These are phyloP conservation scores for Tupiocoris notatus DNA, from an alignment of 2,888 invertebrate genomes.

Conservation along the genomic window DNA sequence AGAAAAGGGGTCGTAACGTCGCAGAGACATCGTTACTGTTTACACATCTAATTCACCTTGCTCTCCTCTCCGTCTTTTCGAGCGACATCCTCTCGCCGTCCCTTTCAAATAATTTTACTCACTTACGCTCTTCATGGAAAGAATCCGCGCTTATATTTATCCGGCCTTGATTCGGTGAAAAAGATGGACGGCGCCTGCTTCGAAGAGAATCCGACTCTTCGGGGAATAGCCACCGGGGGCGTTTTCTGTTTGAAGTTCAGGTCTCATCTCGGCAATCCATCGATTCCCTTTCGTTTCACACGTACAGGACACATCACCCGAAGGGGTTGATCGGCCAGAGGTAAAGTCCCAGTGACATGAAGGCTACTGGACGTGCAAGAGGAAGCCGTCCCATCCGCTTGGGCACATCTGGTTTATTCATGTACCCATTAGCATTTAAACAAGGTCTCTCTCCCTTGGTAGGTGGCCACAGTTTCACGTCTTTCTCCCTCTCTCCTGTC, in stretches of 20 bases:
- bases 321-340: background rate
- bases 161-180: no score
- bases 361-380: background rate
- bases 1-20: background rate
- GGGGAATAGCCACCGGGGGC: no score
- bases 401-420: conserved; percentile 41
- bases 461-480: background rate
- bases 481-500: conserved; percentile 25
- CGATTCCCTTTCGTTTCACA: conserved; percentile 10
- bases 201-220: no score
- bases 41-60: conserved; percentile 31
- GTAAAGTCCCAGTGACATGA: conserved; percentile 11
- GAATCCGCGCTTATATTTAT: no score
- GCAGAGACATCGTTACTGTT: conserved; percentile 17
- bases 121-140: no score
- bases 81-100: background rate
- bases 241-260: background rate
- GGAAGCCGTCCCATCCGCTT: conserved; percentile 3
- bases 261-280: background rate
- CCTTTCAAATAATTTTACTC: no score
- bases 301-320: background rate
- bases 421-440: conserved; percentile 42
- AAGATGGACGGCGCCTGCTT: no score
- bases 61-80: background rate
- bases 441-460: conserved; percentile 17